Base-by-base conservation (phyloP, 53 echinoderm and acorn worm species). In the Crossaster papposus region DNA sequence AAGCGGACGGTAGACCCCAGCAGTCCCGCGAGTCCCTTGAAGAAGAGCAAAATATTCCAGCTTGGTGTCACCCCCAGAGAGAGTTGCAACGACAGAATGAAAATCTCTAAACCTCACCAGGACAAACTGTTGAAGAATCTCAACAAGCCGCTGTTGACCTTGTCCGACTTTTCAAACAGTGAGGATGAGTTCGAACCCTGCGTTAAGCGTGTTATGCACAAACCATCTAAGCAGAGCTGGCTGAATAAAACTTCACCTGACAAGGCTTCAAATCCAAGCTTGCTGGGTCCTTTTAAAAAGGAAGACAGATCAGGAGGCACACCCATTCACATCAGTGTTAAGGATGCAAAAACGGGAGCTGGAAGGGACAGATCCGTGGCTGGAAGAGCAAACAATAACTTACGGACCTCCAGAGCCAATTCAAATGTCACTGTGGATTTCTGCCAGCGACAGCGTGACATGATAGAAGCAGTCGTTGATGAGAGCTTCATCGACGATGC, bases 401-500 rank as follows among this genome's bases (percentile, higher is more conserved):
- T 31, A 28, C 15, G 52, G 38, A 34, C 2, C 13, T 13, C 35
- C 28, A 51, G 11, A 2, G 15, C 50, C 15, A 26, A 65, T 11
- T 3, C 36, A 4, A 68, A 15, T 72, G 70, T 23, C 51, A 75
- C 77, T 37, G 14, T 31, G 26, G 24, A 36, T 3, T 87, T 87
- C 35, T 77, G 76, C 28, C 87, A 55, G 17, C 20, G 77, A 62
- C 87, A 87, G 52, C 36, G 77, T 14, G 36, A 87, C 18, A 36
- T 87, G 5, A 37, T 87, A 12, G 87, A 75, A 17, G 87, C 87
- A n/a, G 87, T 87, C 0, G 76, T 77, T 20, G 87, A 87, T 33
- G 87, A 90, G 86, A 81, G 65, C 63, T 81, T 64, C 75, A 82
- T 65, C 28, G 81, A 81, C 28, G 93, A 90, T 62, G 90, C 87